These are phyloP conservation scores for Cirrhinus molitorella DNA, from an alignment of 2,797 vertebrate species.

Conservation along the genomic window DNA sequence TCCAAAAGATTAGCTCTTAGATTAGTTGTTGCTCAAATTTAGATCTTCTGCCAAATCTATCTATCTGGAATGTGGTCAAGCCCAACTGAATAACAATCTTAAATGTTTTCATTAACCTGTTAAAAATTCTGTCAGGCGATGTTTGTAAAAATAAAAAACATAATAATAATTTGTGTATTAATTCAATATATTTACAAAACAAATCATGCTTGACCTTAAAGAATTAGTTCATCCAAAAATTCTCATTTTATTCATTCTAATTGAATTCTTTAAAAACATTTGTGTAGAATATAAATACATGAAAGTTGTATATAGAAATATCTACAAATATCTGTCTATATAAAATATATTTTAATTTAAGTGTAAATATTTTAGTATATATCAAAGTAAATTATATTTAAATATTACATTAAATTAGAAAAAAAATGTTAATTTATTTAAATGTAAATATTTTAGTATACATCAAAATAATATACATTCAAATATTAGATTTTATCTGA, in stretches of 20 bases:
- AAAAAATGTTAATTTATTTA: no score
- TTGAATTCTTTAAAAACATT: background rate
- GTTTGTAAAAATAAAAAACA: background rate
- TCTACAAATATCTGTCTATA: no score
- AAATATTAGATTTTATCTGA: no score
- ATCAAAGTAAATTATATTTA: no score
- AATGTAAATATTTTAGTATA: no score
- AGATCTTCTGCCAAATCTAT: conserved; percentile 29
- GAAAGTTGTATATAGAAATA: background rate
- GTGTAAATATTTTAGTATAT: no score
- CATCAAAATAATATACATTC: no score
- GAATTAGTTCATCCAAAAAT: background rate
- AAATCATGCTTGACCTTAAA: conserved; percentile 3
- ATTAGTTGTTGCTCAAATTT: conserved; percentile 46
- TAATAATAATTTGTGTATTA: background rate
- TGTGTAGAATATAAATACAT: conserved; percentile 4
- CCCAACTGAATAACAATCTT: conserved; percentile 29
- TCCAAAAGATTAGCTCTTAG: conserved; percentile 50
- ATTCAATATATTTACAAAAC: background rate
- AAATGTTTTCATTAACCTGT: conserved; percentile 19
- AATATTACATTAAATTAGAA: no score
- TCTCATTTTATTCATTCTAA: background rate
- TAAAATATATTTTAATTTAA: no score
- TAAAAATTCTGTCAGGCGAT: background rate
- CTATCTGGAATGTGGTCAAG: conserved; percentile 15